Evolutionary conservation across 2,797 vertebrate species (phyloP), one percentile per base, ranked within the genome.

Genomic region (Anolis apletophallus): DNA sequence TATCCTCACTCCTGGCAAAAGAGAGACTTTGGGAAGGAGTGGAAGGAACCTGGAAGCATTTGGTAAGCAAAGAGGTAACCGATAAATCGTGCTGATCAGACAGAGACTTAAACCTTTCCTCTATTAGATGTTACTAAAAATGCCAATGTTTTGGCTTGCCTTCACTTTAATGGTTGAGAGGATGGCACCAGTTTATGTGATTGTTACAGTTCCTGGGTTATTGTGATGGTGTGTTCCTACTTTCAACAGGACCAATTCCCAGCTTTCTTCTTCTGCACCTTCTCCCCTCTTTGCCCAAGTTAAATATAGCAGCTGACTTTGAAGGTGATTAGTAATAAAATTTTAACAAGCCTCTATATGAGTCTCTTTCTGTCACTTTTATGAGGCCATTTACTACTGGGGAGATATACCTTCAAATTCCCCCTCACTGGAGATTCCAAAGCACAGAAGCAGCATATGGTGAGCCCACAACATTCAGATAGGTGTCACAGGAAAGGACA

Each of bases 261-360:
- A 57, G 59, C 55, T 88, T 68, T 12, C 52, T 85, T 73, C 32
- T 2, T 55, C 72, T 0, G 0, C 86, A 74, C 71, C 93, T 95
- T 46, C 64, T 86, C 73, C 88, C 75, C 87, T 87, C 85, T 21
- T 80, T 89, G 86, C 88, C 85, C 93, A 50, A 79, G 93, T 95
- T 95, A 95, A 96, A 94, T 95, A 93, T 91, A 94, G 88, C 89
- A 86, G 92, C 95, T 93, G 93, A 96, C 95, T 96, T 96, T 95
- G 95, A 93, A 96, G 96, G 96, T 96, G 96, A 99, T 99, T 99
- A 99, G 98, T 98, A 98, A 98, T 99, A 98, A 99, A 98, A 98
- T 96, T 98, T 99, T 99, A 98, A 99, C 97, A 97, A 97, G 97
- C 97, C 97, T 97, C 97, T 95, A 97, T 98, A 98, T 97, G 98